These are phyloP conservation scores for Prosapia bicincta DNA, from an alignment of 2,888 invertebrate species.

Conservation along the genomic window DNA sequence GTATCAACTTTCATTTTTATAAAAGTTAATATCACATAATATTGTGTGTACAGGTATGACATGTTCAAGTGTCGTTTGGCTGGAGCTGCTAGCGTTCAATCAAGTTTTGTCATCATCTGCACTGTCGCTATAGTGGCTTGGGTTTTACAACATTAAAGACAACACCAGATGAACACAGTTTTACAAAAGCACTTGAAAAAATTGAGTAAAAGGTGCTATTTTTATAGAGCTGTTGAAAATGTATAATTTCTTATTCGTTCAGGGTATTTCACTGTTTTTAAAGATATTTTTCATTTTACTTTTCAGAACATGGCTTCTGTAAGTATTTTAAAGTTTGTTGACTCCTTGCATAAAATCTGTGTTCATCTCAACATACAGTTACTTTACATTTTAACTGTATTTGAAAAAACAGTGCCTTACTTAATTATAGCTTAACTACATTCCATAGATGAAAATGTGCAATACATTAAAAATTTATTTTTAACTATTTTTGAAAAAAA, in stretches of 20 bases:
- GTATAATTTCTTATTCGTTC: not conserved
- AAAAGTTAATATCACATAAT: no score
- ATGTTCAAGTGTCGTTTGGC: slow-evolving; percentile 91
- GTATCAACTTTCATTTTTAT: no score
- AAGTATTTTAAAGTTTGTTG: not conserved
- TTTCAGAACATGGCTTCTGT: not conserved
- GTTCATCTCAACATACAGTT: no score
- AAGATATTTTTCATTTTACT: not conserved
- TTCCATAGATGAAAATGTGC: no score
- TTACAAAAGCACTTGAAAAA: not conserved
- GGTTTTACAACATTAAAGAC: slow-evolving; percentile 10
- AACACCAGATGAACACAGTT: not conserved
- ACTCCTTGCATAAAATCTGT: not conserved
- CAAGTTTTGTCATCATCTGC: slow-evolving; percentile 48
- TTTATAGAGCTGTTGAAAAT: no score
- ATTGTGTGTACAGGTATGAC: slow-evolving; percentile 57
- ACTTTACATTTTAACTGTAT: no score
- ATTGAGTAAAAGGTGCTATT: not conserved
- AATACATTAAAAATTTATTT: no score
- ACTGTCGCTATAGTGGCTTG: not conserved
- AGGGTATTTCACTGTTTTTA: not conserved
- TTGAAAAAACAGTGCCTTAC: not conserved
- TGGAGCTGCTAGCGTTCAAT: slow-evolving; percentile 66
- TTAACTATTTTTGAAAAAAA: no score
- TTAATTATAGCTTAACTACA: not conserved